phyloP scores from a whole-genome alignment of 2,888 invertebrate species.

The Crocallis elinguaria region DNA sequence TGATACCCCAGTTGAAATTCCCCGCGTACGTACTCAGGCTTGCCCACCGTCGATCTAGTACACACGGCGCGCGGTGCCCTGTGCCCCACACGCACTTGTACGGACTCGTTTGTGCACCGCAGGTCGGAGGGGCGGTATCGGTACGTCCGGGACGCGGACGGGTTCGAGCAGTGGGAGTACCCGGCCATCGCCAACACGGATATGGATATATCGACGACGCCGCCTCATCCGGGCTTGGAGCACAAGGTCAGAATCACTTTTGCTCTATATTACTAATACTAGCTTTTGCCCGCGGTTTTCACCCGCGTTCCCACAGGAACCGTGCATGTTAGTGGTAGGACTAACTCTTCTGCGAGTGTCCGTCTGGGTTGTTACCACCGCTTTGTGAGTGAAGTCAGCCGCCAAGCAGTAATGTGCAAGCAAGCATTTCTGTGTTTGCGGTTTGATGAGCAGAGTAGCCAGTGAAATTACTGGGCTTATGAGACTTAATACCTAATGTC shows the following conservation, averaged over 20 bases:
- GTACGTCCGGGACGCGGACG: constrained; percentile 84
- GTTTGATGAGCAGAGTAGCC: too few relatives aligned
- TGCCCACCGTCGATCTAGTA: neutral
- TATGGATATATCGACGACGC: constrained; percentile 82
- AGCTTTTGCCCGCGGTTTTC: neutral
- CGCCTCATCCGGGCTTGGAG: constrained; percentile 62
- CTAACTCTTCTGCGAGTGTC: too few relatives aligned
- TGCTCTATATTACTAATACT: neutral
- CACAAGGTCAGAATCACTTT: constrained; percentile 46
- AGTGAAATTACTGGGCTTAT: too few relatives aligned
- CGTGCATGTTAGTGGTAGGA: too few relatives aligned
- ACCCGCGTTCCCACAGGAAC: too few relatives aligned
- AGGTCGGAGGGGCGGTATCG: constrained; percentile 86
- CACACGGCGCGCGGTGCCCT: neutral
- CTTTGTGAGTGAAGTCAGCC: too few relatives aligned
- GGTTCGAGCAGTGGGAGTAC: constrained; percentile 86
- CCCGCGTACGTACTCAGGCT: neutral
- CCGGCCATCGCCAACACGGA: constrained; percentile 76
- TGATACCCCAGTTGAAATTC: neutral
- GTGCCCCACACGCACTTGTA: constrained; percentile 43
- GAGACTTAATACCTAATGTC: too few relatives aligned
- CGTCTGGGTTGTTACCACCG: too few relatives aligned
- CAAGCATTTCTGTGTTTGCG: too few relatives aligned
- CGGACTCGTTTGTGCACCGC: constrained; percentile 49
- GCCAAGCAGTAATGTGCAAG: too few relatives aligned